Evolutionary conservation across 2,797 vertebrate species (phyloP), one percentile per base, ranked within the genome.

Genomic region (Amazona finschi): DNA sequence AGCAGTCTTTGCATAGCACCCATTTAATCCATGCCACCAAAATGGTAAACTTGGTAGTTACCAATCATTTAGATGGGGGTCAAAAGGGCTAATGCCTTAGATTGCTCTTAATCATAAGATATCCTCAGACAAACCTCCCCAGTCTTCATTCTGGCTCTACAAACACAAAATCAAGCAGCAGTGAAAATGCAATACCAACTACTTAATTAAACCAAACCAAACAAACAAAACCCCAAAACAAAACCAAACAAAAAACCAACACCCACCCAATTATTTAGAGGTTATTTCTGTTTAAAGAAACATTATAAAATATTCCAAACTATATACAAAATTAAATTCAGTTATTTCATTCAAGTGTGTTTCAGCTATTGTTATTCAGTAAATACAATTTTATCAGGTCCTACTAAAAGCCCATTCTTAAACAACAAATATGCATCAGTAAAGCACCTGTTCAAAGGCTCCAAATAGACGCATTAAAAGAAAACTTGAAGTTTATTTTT

Each of bases 61-160:
- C 99, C 99, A 98, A 98, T 96, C 92, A 96, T 97, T 98, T 98
- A 97, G 98, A 96, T 96, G 97, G 97, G 97, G 96, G 87, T 96
- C 97, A 98, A 97, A 97, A 94, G 90, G 96, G 93, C 97, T 98
- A 98, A 98, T 97, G 97, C 95, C 98, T 96, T 98, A 98, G 98
- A 98, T 96, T 98, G 98, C 95, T 98, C 97, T 97, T 98, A 97
- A 97, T 99, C 98, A 99, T 98, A 99, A 99, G 98, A 99, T 98
- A 98, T 99, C 99, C 97, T 99, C 99, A 98, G 98, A 98, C 97
- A 99, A 99, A 98, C 99, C 98, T 97, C 99, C 99, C 99, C 99
- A 99, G 98, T 99, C 99, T 98, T 99, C 99, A 98, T 97, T 98
- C 98, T 99, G 99, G 98, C 98, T 99, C 99, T 99, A 99, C 77